A percentile compares a stretch with the other conserved stretches of the same genome.
Conservation (phyloP, 37 sponge, comb jelly and placozoan species). For the Axinella damicornis region DNA sequence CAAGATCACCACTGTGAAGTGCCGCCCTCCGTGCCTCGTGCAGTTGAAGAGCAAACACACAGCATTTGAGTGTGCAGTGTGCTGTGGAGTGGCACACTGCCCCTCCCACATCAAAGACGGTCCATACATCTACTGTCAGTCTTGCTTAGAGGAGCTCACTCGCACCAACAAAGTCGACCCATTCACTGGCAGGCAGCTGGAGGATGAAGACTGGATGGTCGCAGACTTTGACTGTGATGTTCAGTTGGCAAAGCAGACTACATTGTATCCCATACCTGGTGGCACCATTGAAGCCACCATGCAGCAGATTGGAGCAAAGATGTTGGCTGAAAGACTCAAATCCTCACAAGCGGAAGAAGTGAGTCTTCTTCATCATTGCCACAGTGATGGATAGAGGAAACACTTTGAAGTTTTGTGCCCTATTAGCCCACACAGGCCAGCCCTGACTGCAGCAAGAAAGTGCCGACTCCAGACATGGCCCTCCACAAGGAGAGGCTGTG, state of each 20-base stretch:
- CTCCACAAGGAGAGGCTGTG: conserved; percentile 73
- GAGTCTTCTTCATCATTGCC: neutral
- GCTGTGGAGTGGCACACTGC: conserved; percentile 61
- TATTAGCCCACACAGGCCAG: conserved; percentile 57
- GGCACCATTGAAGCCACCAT: conserved; percentile 35
- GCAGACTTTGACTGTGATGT: conserved; percentile 42
- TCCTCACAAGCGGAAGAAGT: conserved; percentile 41
- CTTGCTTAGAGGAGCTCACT: conserved; percentile 80
- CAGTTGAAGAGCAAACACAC: conserved; percentile 25
- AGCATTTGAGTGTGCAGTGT: conserved; percentile 66
- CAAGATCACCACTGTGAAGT: conserved; percentile 53
- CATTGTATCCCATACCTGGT: conserved; percentile 33
- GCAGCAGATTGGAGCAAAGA: conserved; percentile 44
- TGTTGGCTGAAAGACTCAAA: conserved; percentile 28
- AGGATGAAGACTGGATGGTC: conserved; percentile 74
- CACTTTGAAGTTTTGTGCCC: neutral
- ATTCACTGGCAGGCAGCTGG: conserved; percentile 69
- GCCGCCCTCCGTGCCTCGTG: conserved; percentile 27
- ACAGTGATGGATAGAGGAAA: neutral
- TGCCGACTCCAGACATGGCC: conserved; percentile 44
- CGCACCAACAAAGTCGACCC: conserved; percentile 84
- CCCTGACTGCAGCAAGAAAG: conserved; percentile 81
- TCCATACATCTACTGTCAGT: conserved; percentile 58
- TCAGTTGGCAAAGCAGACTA: conserved; percentile 34
- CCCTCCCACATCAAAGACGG: conserved; percentile 54